Evolutionary conservation across 2,888 invertebrate genomes (phyloP).

Genomic region (Scaptomyza flava): DNA sequence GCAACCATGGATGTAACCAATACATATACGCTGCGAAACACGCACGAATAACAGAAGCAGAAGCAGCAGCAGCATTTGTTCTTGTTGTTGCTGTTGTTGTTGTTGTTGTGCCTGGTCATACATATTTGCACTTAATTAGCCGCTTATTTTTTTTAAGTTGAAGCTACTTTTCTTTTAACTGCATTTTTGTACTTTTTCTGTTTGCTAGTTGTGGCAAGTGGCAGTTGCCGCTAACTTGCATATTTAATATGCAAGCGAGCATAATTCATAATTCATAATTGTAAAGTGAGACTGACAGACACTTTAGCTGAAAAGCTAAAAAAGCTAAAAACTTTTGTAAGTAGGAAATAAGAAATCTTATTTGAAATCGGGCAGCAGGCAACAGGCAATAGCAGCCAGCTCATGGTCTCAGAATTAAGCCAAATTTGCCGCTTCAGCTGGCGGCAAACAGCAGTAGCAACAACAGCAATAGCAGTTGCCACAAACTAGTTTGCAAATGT

Average conservation of each 20-base stretch:
- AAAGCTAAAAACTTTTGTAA: conserved; percentile 38
- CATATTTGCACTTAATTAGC: conserved; percentile 78
- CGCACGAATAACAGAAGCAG: conserved; percentile 42
- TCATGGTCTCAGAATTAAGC: conserved; percentile 64
- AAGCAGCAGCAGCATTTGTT: not conserved
- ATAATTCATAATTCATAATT: conserved; percentile 74
- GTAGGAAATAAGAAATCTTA: conserved; percentile 41
- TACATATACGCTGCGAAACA: conserved; percentile 39
- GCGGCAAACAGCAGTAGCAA: conserved; percentile 37
- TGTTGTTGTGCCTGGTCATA: conserved; percentile 55
- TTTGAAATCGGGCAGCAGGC: conserved; percentile 46
- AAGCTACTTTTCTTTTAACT: not conserved
- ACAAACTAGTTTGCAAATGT: conserved; percentile 67
- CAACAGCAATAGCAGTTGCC: conserved; percentile 40
- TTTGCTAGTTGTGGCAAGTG: conserved; percentile 25
- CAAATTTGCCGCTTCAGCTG: conserved; percentile 77
- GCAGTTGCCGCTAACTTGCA: conserved; percentile 46
- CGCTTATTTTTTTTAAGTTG: conserved; percentile 42
- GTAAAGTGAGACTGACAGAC: conserved; percentile 60
- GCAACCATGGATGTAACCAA: conserved; percentile 34
- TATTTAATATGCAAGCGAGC: conserved; percentile 66
- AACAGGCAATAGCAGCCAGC: conserved; percentile 20
- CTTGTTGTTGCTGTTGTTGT: not conserved
- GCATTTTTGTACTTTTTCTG: conserved; percentile 22
- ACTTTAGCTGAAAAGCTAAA: conserved; percentile 35